A percentile compares a stretch with the other conserved stretches of the same genome.
Conservation (phyloP, 1,140 invertebrate genomes). For the Microplitis mediator region DNA sequence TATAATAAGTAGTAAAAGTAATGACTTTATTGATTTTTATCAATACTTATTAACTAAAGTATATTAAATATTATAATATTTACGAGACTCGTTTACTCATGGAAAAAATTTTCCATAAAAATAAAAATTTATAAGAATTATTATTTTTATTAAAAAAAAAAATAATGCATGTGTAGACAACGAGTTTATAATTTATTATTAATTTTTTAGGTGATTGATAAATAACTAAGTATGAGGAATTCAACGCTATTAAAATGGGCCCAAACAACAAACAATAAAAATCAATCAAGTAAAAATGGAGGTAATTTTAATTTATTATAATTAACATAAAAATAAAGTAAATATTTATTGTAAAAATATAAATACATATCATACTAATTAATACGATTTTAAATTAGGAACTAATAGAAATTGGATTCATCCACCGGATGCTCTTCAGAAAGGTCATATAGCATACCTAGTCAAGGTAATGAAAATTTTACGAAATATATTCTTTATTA, state of each 20-base stretch:
- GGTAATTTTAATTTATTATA: slow-evolving; percentile 30
- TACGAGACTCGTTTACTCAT: too few relatives aligned
- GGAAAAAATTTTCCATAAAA: too few relatives aligned
- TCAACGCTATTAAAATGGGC: slow-evolving; percentile 67
- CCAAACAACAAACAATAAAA: slow-evolving; percentile 65
- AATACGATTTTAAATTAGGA: slow-evolving; percentile 40
- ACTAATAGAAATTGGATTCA: slow-evolving; percentile 86
- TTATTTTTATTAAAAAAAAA: too few relatives aligned
- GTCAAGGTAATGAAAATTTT: slow-evolving; percentile 79
- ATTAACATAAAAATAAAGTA: too few relatives aligned
- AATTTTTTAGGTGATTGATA: neutral
- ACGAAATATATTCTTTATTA: neutral
- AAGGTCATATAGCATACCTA: slow-evolving; percentile 94
- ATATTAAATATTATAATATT: too few relatives aligned
- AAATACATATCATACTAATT: neutral
- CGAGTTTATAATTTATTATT: neutral
- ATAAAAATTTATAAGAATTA: too few relatives aligned
- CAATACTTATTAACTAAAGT: too few relatives aligned
- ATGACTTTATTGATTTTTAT: too few relatives aligned
- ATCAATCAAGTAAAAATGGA: slow-evolving; percentile 58
- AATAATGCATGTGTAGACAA: too few relatives aligned
- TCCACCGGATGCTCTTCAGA: slow-evolving; percentile 88
- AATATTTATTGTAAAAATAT: neutral
- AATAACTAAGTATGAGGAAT: slow-evolving; percentile 60
- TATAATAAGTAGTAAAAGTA: too few relatives aligned